These are phyloP conservation scores for Drosophila rufa DNA, from an alignment of 1,140 invertebrate genomes.

Conservation along the genomic window DNA sequence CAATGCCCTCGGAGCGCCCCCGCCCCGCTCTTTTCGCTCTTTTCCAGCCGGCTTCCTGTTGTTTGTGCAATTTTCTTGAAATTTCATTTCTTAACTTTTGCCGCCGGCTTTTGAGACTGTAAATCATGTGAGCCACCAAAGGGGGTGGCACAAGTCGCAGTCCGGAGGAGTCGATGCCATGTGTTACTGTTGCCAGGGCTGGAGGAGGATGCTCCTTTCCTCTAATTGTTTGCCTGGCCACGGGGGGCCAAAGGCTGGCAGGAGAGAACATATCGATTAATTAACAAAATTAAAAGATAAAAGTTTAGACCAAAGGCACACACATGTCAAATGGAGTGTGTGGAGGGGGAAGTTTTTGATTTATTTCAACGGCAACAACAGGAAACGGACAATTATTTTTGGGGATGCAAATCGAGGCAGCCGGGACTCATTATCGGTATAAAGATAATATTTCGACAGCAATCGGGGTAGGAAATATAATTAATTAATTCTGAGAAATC, in stretches of 20 bases:
- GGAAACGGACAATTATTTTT: conserved; percentile 26
- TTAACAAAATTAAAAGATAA: conserved; percentile 79
- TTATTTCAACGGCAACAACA: conserved; percentile 47
- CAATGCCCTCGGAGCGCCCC: conserved; percentile 36
- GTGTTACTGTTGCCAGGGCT: conserved; percentile 47
- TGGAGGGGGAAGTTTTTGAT: conserved; percentile 39
- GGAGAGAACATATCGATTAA: conserved; percentile 68
- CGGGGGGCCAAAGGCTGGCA: conserved; percentile 25
- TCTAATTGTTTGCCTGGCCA: conserved; percentile 76
- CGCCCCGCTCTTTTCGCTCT: conserved; percentile 1
- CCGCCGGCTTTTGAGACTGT: conserved; percentile 69
- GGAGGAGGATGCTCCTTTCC: conserved; percentile 45
- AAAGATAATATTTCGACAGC: conserved; percentile 11
- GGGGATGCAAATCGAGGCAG: conserved; percentile 26
- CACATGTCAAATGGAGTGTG: background rate
- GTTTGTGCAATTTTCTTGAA: conserved; percentile 82
- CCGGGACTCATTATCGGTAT: conserved; percentile 22
- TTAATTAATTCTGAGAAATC: conserved; percentile 30
- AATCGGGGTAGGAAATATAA: conserved; percentile 8
- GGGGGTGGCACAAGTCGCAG: background rate
- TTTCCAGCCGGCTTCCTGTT: conserved; percentile 62
- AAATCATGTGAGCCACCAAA: conserved; percentile 67
- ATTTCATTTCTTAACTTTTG: conserved; percentile 83
- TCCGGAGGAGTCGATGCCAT: conserved; percentile 38
- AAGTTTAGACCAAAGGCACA: conserved; percentile 48